Evolutionary conservation across 2,113 vertebrate genomes (phyloP).

Genomic region (Colius striatus): DNA sequence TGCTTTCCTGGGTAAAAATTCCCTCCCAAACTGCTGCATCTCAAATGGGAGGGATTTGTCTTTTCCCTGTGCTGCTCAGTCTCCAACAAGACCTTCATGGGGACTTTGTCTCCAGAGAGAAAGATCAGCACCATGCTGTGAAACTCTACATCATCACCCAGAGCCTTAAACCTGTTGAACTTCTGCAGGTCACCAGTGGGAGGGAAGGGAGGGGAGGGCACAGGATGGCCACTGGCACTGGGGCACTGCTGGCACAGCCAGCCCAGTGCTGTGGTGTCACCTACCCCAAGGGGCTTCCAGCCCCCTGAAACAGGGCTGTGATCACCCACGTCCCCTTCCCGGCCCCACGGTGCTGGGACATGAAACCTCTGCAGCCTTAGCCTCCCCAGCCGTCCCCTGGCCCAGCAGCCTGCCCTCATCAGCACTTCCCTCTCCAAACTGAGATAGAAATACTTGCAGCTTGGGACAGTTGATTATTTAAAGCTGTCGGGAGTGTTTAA

Average conservation of each 20-base stretch:
- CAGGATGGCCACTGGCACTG: accelerated
- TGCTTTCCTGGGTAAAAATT: background rate
- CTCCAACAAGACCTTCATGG: background rate
- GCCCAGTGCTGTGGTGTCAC: accelerated
- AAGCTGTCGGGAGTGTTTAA: slow-evolving; percentile 71
- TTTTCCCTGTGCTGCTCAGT: background rate
- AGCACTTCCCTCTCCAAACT: background rate
- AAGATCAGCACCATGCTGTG: background rate
- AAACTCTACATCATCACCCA: background rate
- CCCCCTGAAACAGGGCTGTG: background rate
- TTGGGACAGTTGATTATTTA: slow-evolving; percentile 55
- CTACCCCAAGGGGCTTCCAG: background rate
- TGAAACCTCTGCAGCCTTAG: background rate
- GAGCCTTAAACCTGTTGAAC: background rate
- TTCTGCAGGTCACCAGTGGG: background rate
- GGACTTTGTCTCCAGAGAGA: background rate
- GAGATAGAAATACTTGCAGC: background rate
- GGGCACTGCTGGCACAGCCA: background rate
- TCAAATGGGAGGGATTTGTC: background rate
- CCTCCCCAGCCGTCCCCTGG: accelerated
- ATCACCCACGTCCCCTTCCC: accelerated
- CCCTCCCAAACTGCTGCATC: background rate
- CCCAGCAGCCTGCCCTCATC: slow-evolving; percentile 8
- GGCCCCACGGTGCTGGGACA: background rate
- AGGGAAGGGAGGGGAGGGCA: background rate